These are phyloP conservation scores for Ctenosaura bakeri DNA, from an alignment of 2,797 vertebrate genomes.

Conservation along the genomic window DNA sequence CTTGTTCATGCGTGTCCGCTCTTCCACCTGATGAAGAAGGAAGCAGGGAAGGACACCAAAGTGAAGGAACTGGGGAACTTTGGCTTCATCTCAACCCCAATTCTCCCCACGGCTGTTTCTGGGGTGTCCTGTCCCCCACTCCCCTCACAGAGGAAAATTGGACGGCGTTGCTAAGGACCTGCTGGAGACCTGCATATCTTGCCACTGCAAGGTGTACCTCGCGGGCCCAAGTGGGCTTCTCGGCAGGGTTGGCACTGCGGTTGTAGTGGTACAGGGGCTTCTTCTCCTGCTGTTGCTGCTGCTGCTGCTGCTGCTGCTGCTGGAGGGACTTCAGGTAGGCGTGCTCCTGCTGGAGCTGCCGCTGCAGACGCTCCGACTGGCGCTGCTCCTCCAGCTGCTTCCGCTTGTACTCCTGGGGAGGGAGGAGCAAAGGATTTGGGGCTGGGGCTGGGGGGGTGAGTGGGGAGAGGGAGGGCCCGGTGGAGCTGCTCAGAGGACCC, in stretches of 20 bases:
- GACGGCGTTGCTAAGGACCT: no score
- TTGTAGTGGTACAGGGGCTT: slow-evolving; percentile 92
- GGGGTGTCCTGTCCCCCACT: no score
- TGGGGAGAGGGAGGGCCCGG: not conserved
- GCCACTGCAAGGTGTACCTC: slow-evolving; percentile 74
- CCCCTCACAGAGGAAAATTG: no score
- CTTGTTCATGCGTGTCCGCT: slow-evolving; percentile 91
- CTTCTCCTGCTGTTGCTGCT: slow-evolving; percentile 78
- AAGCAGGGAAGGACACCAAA: no score
- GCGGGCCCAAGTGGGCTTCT: slow-evolving; percentile 93
- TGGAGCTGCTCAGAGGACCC: not conserved
- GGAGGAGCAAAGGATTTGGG: not conserved
- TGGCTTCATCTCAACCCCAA: not conserved
- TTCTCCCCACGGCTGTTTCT: not conserved
- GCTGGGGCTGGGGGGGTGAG: not conserved
- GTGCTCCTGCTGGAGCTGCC: slow-evolving; percentile 94
- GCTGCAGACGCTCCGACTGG: slow-evolving; percentile 92
- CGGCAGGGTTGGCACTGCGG: slow-evolving; percentile 88
- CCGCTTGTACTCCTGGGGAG: slow-evolving; percentile 90
- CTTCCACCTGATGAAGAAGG: slow-evolving; percentile 84
- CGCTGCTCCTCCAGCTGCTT: slow-evolving; percentile 96
- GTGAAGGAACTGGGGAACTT: no score
- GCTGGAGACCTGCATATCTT: no score
- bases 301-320: slow-evolving; percentile 70
- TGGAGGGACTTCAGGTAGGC: slow-evolving; percentile 93